These are phyloP conservation scores for Caenorhabditis sp. DNA, from an alignment of 2,888 invertebrate species.

Conservation along the genomic window DNA sequence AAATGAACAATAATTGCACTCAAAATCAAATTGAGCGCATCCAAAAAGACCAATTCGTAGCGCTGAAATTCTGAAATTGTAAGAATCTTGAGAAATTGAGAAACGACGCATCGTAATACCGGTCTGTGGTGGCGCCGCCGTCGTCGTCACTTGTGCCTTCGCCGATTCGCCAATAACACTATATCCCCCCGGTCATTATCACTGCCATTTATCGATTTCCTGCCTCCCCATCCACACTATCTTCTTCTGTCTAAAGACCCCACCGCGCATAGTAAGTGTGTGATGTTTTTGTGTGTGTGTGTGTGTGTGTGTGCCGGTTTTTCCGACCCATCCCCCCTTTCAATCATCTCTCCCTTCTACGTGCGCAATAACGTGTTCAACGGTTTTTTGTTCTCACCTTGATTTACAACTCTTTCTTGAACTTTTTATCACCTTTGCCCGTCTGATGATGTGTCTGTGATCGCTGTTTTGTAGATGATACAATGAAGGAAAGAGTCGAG, in stretches of 20 bases:
- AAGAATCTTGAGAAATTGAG: conserved; percentile 44
- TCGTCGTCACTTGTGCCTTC: conserved; percentile 34
- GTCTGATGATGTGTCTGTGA: conserved; percentile 3
- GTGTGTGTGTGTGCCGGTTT: conserved; percentile 28
- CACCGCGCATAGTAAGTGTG: conserved; percentile 38
- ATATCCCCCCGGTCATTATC: conserved; percentile 57
- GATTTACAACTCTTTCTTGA: conserved; percentile 46
- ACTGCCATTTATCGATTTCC: conserved; percentile 54
- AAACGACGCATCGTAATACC: conserved; percentile 44
- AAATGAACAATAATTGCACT: too few relatives aligned
- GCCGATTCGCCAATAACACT: conserved; percentile 50
- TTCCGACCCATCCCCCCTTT: conserved; percentile 45
- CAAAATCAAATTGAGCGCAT: too few relatives aligned
- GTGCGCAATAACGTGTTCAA: conserved; percentile 50
- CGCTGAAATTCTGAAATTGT: conserved; percentile 12
- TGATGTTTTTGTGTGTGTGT: conserved; percentile 19
- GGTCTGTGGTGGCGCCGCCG: conserved; percentile 36
- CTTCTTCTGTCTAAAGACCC: conserved; percentile 26
- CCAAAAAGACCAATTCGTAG: too few relatives aligned
- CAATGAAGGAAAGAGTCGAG: conserved; percentile 66
- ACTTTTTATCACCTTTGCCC: conserved; percentile 44
- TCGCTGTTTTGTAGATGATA: conserved; percentile 41
- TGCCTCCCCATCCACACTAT: conserved; percentile 10
- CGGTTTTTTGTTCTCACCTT: conserved; percentile 51
- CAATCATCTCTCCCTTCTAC: conserved; percentile 45